phyloP scores from a whole-genome alignment of 2,888 invertebrate species.

The Augochlorella aurata region DNA sequence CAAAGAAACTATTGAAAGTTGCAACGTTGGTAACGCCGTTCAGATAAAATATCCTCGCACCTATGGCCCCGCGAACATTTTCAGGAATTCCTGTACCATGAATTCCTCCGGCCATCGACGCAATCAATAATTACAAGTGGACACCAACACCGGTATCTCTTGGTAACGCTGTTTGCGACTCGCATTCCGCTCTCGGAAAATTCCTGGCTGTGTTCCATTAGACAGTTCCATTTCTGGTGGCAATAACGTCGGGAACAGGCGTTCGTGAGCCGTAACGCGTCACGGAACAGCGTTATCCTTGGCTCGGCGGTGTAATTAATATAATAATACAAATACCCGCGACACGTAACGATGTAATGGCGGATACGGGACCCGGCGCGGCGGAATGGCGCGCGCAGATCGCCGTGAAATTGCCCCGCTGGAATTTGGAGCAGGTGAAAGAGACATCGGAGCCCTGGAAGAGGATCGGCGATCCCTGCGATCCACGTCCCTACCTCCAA shows the following conservation, averaged over 20 bases:
- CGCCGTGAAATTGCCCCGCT: constrained; percentile 46
- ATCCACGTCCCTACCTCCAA: constrained; percentile 5
- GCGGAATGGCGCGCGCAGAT: constrained; percentile 18
- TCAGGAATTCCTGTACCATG: background rate
- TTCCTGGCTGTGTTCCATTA: background rate
- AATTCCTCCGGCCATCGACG: background rate
- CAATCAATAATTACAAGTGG: constrained; percentile 3
- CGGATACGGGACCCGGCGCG: constrained; percentile 20
- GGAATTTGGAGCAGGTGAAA: constrained; percentile 67
- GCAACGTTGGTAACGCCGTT: too few relatives aligned
- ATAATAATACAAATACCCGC: constrained; percentile 52
- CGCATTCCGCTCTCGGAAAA: constrained; percentile 3
- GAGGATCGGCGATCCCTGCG: constrained; percentile 47
- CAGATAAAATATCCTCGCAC: background rate
- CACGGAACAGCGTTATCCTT: constrained; percentile 46
- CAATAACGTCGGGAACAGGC: background rate
- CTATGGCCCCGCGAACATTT: background rate
- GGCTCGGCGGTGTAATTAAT: constrained; percentile 52
- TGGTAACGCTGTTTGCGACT: background rate
- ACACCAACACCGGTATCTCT: background rate
- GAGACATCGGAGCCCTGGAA: constrained; percentile 53
- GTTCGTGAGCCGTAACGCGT: constrained; percentile 1
- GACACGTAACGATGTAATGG: constrained; percentile 55
- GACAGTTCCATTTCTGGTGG: constrained; percentile 4
- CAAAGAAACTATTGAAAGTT: too few relatives aligned